Base-by-base conservation (phyloP, 1,140 invertebrate genomes). In the Caerostris extrusa region DNA sequence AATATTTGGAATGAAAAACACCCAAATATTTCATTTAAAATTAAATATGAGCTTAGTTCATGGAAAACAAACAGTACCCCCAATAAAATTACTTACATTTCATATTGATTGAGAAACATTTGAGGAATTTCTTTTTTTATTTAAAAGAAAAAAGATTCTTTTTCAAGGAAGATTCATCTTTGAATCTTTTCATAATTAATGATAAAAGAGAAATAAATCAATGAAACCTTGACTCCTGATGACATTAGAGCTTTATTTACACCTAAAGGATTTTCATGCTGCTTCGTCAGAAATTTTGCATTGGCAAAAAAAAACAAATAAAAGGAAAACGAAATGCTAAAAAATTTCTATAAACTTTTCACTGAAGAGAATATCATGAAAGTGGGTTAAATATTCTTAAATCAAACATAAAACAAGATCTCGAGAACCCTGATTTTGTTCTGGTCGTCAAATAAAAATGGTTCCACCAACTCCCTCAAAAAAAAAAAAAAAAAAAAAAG, bases 171-270 rank as follows among this genome's bases (percentile, higher is more conserved):
- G n/a, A n/a, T n/a, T n/a, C 34, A 34, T 34, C 34, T 34, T 34
- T 34, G 34, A 34, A 34, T 34, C 34, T 50, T 7, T 85, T 8
- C 55, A 85, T 85, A 85, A 85, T 85, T 85, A 85, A 85, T 57
- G 83, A 34, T 34, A 50, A 10, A 60, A n/a, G 83, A 85, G 17
- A 19, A 60, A 56, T 85, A 85, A 85, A 85, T 85, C 56, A 85
- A 85, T n/a, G 56, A 85, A 85, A 19, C 83, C 8, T n/a, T 57
- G 19, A 14, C 57, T 14, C 19, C n/a, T n/a, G n/a, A 58, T 58
- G 58, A 17, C 57, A 85, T 58, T 85, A 85, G 4, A 7, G 56
- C 7, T 60, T 58, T 12, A 50, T 77, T 53, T 77, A 34, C 8
- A 77, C 50, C 71, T 34, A 8, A 77, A 34, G 34, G 34, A 53